Evolutionary conservation across 2,113 vertebrate genomes (phyloP).

Genomic region (Tachuris rubrigastra): DNA sequence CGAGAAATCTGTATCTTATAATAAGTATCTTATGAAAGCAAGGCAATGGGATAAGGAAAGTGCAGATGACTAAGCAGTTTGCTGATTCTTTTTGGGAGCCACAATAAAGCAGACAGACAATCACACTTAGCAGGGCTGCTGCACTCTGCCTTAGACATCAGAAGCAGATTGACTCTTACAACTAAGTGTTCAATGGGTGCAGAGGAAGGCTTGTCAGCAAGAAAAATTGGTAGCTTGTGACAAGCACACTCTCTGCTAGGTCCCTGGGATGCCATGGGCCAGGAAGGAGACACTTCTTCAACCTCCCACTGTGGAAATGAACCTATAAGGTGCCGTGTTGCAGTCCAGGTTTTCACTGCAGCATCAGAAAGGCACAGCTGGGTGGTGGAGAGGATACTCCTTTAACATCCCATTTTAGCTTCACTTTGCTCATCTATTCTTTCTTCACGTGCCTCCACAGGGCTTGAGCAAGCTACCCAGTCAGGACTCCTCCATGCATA

Average conservation of each 20-base stretch:
- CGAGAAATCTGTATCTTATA: background rate
- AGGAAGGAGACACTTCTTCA: background rate
- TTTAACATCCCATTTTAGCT: background rate
- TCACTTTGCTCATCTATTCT: background rate
- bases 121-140: background rate
- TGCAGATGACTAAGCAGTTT: background rate
- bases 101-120: background rate
- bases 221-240: background rate
- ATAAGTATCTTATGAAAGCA: fast-evolving
- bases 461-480: background rate
- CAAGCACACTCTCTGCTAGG: background rate
- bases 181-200: background rate
- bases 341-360: background rate
- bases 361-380: background rate
- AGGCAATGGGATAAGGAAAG: background rate
- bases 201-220: background rate
- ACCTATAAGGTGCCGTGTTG: background rate
- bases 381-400: background rate
- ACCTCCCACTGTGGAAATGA: fast-evolving
- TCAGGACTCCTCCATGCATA: background rate
- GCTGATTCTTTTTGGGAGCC: background rate
- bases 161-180: background rate
- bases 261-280: background rate
- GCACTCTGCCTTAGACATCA: background rate
- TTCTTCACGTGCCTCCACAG: background rate